A percentile compares a stretch with the other conserved stretches of the same genome.
These are phyloP conservation scores for Cetoscarus ocellatus DNA, from an alignment of 2,797 vertebrate genomes.

Conservation along the genomic window DNA sequence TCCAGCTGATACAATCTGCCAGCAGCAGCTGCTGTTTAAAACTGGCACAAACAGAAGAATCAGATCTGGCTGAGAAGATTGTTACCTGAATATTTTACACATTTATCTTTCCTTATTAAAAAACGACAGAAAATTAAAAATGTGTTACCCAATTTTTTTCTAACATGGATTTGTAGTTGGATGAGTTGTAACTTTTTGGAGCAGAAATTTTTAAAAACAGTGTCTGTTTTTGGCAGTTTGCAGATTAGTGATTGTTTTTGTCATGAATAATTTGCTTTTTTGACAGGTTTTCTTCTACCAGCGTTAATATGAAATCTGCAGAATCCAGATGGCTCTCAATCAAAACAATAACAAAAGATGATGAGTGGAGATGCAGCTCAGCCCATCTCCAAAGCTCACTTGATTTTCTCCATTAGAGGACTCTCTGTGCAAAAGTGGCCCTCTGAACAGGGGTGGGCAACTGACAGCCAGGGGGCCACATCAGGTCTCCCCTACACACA, in stretches of 20 bases:
- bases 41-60: not conserved
- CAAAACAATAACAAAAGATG: too few species aligned
- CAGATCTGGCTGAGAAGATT: not conserved
- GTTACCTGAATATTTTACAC: not conserved
- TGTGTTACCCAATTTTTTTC: not conserved
- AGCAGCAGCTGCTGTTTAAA: constrained; percentile 32
- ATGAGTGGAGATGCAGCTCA: too few species aligned
- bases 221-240: not conserved
- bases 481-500: too few species aligned
- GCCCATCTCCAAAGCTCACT: too few species aligned
- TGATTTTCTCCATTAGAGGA: too few species aligned
- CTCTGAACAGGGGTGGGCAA: too few species aligned
- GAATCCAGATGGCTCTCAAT: too few species aligned
- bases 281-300: not conserved
- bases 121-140: not conserved
- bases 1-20: constrained; percentile 26
- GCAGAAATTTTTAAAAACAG: too few species aligned
- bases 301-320: too few species aligned
- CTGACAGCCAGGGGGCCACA: too few species aligned
- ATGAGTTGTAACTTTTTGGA: not conserved
- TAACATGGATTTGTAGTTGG: not conserved
- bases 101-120: not conserved
- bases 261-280: not conserved
- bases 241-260: not conserved
- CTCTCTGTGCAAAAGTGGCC: too few species aligned